Percentiles rank a stretch among this genome's conserved stretches.
phyloP scores from a whole-genome alignment of 2,888 invertebrate species.

The Melitaea athalia region DNA sequence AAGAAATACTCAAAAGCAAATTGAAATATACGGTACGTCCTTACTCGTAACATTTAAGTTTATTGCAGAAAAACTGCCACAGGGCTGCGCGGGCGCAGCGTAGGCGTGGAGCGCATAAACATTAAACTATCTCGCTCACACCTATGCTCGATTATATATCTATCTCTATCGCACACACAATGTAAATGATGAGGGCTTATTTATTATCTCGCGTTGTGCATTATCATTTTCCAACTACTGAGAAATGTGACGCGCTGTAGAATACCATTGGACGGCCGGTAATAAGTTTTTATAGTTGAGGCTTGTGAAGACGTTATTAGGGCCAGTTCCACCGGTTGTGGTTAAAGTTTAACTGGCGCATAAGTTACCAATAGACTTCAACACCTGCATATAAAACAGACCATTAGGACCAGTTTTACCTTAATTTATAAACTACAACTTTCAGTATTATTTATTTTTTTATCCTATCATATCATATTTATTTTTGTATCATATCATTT shows the following conservation, averaged over 20 bases:
- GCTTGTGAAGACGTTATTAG: constrained; percentile 14
- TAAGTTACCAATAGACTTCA: too few species aligned
- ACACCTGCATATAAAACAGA: too few species aligned
- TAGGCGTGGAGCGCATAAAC: constrained; percentile 60
- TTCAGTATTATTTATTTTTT: too few species aligned
- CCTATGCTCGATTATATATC: constrained; percentile 23
- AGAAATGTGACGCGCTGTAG: constrained; percentile 36
- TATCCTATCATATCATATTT: too few species aligned
- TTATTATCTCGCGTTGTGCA: constrained; percentile 57
- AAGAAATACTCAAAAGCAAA: constrained; percentile 27
- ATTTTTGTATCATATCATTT: too few species aligned
- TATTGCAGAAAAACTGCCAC: constrained; percentile 66
- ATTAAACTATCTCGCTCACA: constrained; percentile 50
- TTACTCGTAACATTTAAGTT: constrained; percentile 43
- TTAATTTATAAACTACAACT: too few species aligned
- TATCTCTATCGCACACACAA: constrained; percentile 48
- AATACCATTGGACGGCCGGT: constrained; percentile 37
- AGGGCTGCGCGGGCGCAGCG: constrained; percentile 56
- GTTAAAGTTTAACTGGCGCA: background rate
- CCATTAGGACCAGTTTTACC: too few species aligned
- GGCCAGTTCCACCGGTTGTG: background rate
- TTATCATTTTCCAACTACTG: constrained; percentile 47
- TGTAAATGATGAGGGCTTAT: constrained; percentile 66
- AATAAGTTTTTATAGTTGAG: constrained; percentile 38
- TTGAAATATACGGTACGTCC: constrained; percentile 37